These are phyloP conservation scores for Herpetotheres cachinnans DNA, from an alignment of 2,113 vertebrate species.

Conservation along the genomic window DNA sequence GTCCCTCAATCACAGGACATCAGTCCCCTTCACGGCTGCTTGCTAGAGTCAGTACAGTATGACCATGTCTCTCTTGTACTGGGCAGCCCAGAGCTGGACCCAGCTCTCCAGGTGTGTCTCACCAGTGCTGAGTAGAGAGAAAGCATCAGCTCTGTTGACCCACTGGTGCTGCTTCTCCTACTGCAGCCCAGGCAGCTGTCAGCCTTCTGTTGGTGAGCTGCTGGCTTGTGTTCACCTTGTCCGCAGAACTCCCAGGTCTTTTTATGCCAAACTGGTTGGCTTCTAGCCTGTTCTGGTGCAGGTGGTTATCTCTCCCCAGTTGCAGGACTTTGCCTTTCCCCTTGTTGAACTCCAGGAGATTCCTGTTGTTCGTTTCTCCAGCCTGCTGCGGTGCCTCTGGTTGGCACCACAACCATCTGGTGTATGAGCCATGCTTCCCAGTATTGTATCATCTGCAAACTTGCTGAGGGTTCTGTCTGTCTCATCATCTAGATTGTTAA, in stretches of 20 bases:
- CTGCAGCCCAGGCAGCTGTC: not conserved
- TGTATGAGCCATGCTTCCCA: not conserved
- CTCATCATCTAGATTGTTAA: not conserved
- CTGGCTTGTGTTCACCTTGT: not conserved
- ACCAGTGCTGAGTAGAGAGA: not conserved
- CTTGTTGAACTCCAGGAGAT: not conserved
- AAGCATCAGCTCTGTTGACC: fast-evolving
- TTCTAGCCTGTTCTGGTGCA: not conserved
- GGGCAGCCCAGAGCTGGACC: not conserved
- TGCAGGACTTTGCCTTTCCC: not conserved
- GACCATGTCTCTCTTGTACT: not conserved
- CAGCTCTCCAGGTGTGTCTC: not conserved
- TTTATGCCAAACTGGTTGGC: not conserved
- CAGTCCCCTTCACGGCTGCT: not conserved
- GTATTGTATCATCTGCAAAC: not conserved
- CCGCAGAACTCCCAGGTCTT: not conserved
- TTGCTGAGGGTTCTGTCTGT: not conserved
- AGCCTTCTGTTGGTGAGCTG: not conserved
- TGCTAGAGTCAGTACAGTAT: fast-evolving
- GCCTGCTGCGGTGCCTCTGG: not conserved
- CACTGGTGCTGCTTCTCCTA: not conserved
- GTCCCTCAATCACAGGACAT: not conserved
- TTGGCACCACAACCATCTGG: not conserved
- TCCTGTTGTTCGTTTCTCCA: not conserved
- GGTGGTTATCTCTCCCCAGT: not conserved